A percentile compares a stretch with the other conserved stretches of the same genome.
These are phyloP conservation scores for Corythornis madagascariensis DNA, from an alignment of 2,113 vertebrate genomes.

Conservation along the genomic window DNA sequence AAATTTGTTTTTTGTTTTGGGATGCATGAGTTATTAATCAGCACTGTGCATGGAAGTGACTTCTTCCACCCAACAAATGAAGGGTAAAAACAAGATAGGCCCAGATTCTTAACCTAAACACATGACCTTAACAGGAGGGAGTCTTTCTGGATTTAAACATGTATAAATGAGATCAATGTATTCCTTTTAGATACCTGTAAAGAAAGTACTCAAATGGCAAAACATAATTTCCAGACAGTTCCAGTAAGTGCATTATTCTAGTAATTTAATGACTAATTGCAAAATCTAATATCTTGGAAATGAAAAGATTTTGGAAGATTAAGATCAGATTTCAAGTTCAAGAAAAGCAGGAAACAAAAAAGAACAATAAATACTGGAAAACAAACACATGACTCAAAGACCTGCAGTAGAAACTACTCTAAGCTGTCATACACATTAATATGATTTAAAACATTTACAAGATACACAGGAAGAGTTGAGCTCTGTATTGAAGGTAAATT, in stretches of 20 bases:
- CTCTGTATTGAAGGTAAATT: neutral
- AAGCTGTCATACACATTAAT: neutral
- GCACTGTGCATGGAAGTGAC: neutral
- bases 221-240: neutral
- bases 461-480: neutral
- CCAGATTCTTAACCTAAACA: neutral
- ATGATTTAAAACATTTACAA: neutral
- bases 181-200: neutral
- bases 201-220: neutral
- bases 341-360: constrained; percentile 42
- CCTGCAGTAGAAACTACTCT: constrained; percentile 25
- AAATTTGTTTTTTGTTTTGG: neutral
- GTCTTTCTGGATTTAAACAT: neutral
- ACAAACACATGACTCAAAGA: constrained; percentile 39
- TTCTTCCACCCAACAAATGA: neutral
- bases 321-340: constrained; percentile 40
- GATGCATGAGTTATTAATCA: neutral
- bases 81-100: neutral
- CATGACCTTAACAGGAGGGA: neutral
- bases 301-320: constrained; percentile 49
- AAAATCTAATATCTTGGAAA: constrained; percentile 41
- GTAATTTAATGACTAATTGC: constrained; percentile 42
- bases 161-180: neutral
- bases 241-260: constrained; percentile 18
- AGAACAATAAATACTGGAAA: constrained; percentile 43